These are phyloP conservation scores for Mythimna pallens DNA, from an alignment of 2,888 invertebrate genomes.

Conservation along the genomic window DNA sequence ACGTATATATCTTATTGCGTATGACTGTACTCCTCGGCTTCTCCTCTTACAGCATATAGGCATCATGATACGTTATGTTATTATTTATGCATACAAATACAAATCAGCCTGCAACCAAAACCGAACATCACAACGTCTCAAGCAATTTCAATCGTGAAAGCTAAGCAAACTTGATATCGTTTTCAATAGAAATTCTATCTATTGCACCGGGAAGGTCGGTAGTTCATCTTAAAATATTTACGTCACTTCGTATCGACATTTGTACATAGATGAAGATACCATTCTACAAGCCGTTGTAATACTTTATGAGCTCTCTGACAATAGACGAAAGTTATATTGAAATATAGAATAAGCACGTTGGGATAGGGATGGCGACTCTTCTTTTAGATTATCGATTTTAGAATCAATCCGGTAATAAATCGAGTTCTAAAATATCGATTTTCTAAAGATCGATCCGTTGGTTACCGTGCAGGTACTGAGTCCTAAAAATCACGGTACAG, in stretches of 20 bases:
- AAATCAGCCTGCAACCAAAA: neutral
- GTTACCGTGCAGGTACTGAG: too few species aligned
- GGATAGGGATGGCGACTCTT: neutral
- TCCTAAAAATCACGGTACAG: too few species aligned
- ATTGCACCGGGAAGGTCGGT: constrained; percentile 32
- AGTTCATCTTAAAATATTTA: constrained; percentile 57
- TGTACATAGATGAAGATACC: constrained; percentile 34
- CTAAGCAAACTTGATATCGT: constrained; percentile 35
- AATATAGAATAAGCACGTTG: constrained; percentile 37
- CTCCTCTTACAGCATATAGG: neutral
- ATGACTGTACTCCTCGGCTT: too few species aligned
- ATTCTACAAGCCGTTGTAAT: constrained; percentile 49
- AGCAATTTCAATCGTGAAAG: constrained; percentile 35
- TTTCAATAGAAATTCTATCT: constrained; percentile 44
- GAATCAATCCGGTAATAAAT: too few species aligned
- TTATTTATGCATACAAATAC: neutral
- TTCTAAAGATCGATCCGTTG: too few species aligned
- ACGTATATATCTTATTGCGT: too few species aligned
- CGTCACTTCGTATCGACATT: constrained; percentile 43
- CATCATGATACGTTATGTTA: neutral
- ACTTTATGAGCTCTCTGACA: constrained; percentile 49
- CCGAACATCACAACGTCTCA: neutral
- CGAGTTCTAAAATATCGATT: too few species aligned
- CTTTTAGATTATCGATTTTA: too few species aligned
- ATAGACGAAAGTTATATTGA: constrained; percentile 39